phyloP scores from a whole-genome alignment of 2,888 invertebrate species.

The Acronicta alni region DNA sequence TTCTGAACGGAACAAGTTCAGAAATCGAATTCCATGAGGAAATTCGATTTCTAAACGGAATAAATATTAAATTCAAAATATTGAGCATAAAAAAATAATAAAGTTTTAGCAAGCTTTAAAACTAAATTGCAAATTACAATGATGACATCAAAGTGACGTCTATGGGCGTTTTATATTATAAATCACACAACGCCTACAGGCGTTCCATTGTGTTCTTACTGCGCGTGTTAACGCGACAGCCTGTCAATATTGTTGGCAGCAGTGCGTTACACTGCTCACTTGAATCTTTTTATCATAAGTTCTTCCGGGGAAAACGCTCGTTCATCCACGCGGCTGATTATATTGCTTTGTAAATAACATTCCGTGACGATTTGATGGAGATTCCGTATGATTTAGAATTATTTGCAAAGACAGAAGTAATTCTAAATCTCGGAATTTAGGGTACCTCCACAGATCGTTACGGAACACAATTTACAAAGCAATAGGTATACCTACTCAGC shows the following conservation, averaged over 20 bases:
- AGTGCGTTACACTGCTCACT: slow-evolving; percentile 41
- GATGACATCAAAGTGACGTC: background rate
- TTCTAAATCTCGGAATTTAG: too few relatives aligned
- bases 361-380: background rate
- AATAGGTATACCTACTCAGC: too few relatives aligned
- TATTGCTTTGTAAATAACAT: slow-evolving; percentile 10
- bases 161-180: background rate
- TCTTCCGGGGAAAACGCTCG: slow-evolving; percentile 41
- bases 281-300: slow-evolving; percentile 46
- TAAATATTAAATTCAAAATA: too few relatives aligned
- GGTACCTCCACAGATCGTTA: too few relatives aligned
- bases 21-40: too few relatives aligned
- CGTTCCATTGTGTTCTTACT: slow-evolving; percentile 3
- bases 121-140: background rate
- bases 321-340: slow-evolving; percentile 31
- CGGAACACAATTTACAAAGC: too few relatives aligned
- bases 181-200: background rate
- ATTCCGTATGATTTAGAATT: slow-evolving; percentile 2
- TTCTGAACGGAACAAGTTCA: too few relatives aligned
- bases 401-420: too few relatives aligned
- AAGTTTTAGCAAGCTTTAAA: too few relatives aligned
- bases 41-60: too few relatives aligned
- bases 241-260: slow-evolving; percentile 35
- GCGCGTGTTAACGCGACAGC: slow-evolving; percentile 31
- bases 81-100: too few relatives aligned